Percentiles rank a stretch among this genome's conserved stretches.
Evolutionary conservation across 2,888 invertebrate genomes (phyloP).

Genomic region (Pristionchus maxplancki): DNA sequence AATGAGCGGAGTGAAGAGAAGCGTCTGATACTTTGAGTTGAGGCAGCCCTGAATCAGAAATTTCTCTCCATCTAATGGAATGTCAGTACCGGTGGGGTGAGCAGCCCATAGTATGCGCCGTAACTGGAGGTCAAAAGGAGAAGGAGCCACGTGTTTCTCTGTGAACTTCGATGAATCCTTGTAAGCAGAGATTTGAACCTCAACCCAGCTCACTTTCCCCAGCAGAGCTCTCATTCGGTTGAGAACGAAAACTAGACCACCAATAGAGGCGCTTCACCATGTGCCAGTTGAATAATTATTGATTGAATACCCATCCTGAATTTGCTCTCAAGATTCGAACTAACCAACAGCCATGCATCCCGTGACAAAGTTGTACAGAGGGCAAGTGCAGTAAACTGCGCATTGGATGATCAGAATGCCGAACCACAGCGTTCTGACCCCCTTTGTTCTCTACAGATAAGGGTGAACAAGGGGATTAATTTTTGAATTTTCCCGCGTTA

Average conservation of each 20-base stretch:
- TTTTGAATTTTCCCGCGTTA: too few species aligned
- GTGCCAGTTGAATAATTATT: background rate
- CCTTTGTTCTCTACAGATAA: too few species aligned
- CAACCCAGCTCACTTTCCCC: background rate
- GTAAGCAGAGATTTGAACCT: background rate
- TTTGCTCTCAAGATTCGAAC: too few species aligned
- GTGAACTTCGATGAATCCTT: background rate
- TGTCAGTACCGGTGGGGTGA: background rate
- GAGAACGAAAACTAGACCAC: background rate
- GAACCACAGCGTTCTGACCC: too few species aligned
- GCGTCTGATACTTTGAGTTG: background rate
- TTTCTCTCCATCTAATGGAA: background rate
- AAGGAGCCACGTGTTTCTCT: background rate
- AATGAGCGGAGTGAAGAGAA: background rate
- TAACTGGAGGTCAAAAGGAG: background rate
- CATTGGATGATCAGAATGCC: background rate
- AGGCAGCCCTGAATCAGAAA: background rate
- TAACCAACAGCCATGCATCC: constrained; percentile 16
- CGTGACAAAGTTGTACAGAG: background rate
- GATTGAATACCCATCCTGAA: background rate
- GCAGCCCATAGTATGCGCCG: background rate
- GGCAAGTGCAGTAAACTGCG: background rate
- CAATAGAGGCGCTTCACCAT: background rate
- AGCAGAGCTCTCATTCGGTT: background rate
- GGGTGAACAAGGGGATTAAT: too few species aligned